Evolutionary conservation across 1,140 invertebrate genomes (phyloP).

Genomic region (Drosophila rhopaloa): DNA sequence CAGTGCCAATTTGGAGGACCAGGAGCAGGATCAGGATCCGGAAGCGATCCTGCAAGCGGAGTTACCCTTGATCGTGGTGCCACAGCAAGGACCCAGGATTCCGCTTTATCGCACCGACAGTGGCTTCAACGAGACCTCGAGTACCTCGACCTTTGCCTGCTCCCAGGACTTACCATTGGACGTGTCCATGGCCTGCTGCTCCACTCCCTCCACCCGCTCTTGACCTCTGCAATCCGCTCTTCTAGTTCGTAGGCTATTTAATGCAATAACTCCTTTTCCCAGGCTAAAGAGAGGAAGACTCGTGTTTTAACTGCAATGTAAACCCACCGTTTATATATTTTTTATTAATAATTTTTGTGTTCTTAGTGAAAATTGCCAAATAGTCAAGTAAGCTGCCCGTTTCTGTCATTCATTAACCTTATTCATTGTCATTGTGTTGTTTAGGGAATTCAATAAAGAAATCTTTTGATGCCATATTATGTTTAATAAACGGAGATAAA

Average conservation of each 20-base stretch:
- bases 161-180: slow-evolving; percentile 64
- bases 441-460: slow-evolving; percentile 3
- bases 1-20: slow-evolving; percentile 50
- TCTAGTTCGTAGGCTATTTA: slow-evolving; percentile 31
- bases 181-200: slow-evolving; percentile 72
- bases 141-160: slow-evolving; percentile 65
- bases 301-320: slow-evolving; percentile 25
- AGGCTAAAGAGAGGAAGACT: slow-evolving; percentile 33
- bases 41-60: not conserved
- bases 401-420: not conserved
- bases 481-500: not conserved
- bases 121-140: slow-evolving; percentile 80
- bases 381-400: slow-evolving; percentile 26
- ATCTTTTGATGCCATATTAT: slow-evolving; percentile 2
- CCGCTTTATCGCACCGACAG: slow-evolving; percentile 74
- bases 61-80: not conserved
- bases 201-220: slow-evolving; percentile 70
- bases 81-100: slow-evolving; percentile 17
- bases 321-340: slow-evolving; percentile 35
- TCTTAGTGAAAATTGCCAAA: slow-evolving; percentile 37
- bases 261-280: slow-evolving; percentile 54
- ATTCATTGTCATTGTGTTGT: slow-evolving; percentile 3
- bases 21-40: slow-evolving; percentile 12
- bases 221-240: slow-evolving; percentile 22
- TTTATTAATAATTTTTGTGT: slow-evolving; percentile 12